A percentile compares a stretch with the other conserved stretches of the same genome.
These are phyloP conservation scores for Setophaga petechia DNA, from an alignment of 2,113 vertebrate species.

Conservation along the genomic window DNA sequence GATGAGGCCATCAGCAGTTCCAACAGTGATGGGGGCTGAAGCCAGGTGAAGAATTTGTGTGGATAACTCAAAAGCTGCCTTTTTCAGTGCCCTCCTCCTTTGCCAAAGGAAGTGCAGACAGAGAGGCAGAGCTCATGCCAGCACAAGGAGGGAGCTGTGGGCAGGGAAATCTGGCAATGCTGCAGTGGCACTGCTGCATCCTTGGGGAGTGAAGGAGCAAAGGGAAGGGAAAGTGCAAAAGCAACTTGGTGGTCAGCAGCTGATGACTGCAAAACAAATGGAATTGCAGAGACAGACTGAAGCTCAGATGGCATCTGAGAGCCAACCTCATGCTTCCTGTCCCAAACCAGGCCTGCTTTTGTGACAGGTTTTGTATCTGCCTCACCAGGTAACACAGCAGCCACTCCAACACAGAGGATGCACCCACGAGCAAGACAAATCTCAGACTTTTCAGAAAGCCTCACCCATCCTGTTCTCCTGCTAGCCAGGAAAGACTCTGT, in stretches of 20 bases:
- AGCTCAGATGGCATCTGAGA: not conserved
- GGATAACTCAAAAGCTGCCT: not conserved
- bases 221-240: not conserved
- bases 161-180: not conserved
- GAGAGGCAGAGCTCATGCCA: not conserved
- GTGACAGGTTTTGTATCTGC: not conserved
- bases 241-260: not conserved
- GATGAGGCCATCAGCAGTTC: not conserved
- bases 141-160: not conserved
- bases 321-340: not conserved
- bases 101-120: not conserved
- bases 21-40: not conserved
- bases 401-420: not conserved
- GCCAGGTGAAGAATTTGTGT: not conserved
- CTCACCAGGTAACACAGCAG: not conserved
- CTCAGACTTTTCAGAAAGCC: not conserved
- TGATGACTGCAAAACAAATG: not conserved
- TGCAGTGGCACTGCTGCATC: rapidly evolving
- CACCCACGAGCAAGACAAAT: not conserved
- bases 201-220: not conserved
- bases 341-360: not conserved
- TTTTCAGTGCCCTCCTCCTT: not conserved
- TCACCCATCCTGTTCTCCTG: not conserved
- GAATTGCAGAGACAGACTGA: not conserved
- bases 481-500: not conserved